Conservation (phyloP, 2,888 invertebrate species). For the Sylvicola cinctus region DNA sequence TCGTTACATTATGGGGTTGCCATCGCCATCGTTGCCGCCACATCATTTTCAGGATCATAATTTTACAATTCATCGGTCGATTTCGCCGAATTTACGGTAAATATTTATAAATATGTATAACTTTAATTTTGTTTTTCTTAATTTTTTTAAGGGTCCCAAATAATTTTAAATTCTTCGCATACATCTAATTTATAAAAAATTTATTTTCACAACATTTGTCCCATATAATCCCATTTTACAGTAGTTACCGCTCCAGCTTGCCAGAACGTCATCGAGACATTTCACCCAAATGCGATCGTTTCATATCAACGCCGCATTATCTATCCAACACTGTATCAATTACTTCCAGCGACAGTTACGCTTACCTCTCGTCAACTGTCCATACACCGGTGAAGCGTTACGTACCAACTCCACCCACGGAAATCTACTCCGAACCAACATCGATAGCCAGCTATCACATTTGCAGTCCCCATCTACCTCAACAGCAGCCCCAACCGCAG, state of each 20-base stretch:
- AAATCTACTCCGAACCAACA: conserved; percentile 14
- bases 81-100: conserved; percentile 21
- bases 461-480: conserved; percentile 7
- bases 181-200: too few species aligned
- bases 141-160: too few species aligned
- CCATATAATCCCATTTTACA: not conserved
- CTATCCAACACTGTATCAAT: conserved; percentile 15
- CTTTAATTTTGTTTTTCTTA: not conserved
- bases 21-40: conserved; percentile 9
- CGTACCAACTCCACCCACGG: conserved; percentile 22
- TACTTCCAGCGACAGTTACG: conserved; percentile 18
- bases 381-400: conserved; percentile 26
- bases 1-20: conserved; percentile 15
- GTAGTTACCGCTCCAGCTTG: conserved; percentile 9
- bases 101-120: conserved; percentile 6
- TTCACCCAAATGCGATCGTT: conserved; percentile 13
- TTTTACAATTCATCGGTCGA: conserved; percentile 14
- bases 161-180: too few species aligned
- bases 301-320: conserved; percentile 14
- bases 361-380: conserved; percentile 22
- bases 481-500: conserved; percentile 6
- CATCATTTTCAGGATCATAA: conserved; percentile 6
- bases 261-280: conserved; percentile 19
- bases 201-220: too few species aligned
- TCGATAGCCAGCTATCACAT: conserved; percentile 8